Percentiles rank a stretch among this genome's conserved stretches.
These are phyloP conservation scores for Cabera pusaria DNA, from an alignment of 2,888 invertebrate species.

Conservation along the genomic window DNA sequence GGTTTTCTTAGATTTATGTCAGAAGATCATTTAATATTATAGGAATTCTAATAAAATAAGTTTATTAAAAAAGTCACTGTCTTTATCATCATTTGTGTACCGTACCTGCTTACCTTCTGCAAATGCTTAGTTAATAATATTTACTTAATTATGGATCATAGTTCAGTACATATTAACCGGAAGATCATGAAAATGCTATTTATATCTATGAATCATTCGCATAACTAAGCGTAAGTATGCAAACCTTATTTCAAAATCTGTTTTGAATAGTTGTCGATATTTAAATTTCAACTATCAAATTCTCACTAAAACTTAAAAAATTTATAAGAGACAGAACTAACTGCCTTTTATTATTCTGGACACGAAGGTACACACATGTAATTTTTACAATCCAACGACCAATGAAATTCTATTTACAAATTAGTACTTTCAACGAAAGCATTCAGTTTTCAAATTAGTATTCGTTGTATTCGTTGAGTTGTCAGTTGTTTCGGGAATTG, in stretches of 20 bases:
- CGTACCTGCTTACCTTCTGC: too few species aligned
- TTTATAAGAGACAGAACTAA: constrained; percentile 13
- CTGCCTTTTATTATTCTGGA: constrained; percentile 24
- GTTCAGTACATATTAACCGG: too few species aligned
- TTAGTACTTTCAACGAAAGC: constrained; percentile 15
- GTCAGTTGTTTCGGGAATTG: constrained; percentile 50
- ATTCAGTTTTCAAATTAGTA: constrained; percentile 43
- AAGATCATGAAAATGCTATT: too few species aligned
- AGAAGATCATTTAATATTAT: too few species aligned
- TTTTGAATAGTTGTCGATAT: constrained; percentile 1
- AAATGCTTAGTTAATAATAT: too few species aligned
- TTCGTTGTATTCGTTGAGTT: constrained; percentile 41
- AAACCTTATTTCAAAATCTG: constrained; percentile 6
- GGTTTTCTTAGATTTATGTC: too few species aligned
- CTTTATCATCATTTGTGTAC: too few species aligned
- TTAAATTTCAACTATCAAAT: constrained; percentile 17
- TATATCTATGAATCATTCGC: neutral
- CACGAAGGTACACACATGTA: constrained; percentile 18
- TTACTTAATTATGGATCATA: too few species aligned
- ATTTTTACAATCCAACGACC: constrained; percentile 7
- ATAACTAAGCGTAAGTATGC: neutral
- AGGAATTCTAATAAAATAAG: too few species aligned
- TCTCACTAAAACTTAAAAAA: constrained; percentile 15
- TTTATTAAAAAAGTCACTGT: too few species aligned
- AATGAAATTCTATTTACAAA: constrained; percentile 10